A percentile compares a stretch with the other conserved stretches of the same genome.
Conservation (phyloP, 2,113 vertebrate species). For the Marcusenius ussheri region DNA sequence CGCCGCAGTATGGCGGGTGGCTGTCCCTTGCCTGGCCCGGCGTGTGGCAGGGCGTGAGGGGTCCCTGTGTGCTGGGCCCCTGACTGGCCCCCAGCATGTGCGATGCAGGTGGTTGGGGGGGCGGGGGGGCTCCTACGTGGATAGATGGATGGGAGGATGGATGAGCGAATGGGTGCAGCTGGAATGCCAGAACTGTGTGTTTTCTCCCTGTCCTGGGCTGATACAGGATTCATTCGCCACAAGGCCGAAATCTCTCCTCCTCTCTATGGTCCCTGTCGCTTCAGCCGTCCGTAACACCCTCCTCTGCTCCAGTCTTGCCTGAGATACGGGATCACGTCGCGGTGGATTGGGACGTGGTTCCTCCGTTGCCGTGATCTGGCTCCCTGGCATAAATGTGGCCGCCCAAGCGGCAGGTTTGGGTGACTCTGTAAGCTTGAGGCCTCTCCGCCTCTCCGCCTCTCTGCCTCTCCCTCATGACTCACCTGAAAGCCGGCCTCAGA, state of each 20-base stretch:
- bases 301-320: background rate
- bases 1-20: constrained; percentile 75
- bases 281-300: background rate
- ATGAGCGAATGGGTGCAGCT: constrained; percentile 41
- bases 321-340: background rate
- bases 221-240: background rate
- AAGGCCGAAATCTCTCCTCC: background rate
- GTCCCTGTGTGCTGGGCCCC: constrained; percentile 20
- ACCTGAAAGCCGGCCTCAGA: background rate
- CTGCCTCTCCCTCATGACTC: background rate
- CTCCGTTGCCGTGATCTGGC: background rate
- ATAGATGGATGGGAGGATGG: background rate
- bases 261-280: background rate
- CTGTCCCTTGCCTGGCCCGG: constrained; percentile 69
- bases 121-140: background rate
- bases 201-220: background rate
- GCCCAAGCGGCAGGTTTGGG: background rate
- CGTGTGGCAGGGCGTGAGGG: constrained; percentile 45
- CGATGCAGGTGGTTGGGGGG: constrained; percentile 13
- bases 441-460: background rate
- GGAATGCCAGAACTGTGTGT: constrained; percentile 22
- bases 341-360: background rate
- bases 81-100: background rate
- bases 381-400: background rate
- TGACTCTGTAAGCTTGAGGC: background rate